Base-by-base conservation (phyloP, 2,113 vertebrate species). In the Embiotoca jacksoni region DNA sequence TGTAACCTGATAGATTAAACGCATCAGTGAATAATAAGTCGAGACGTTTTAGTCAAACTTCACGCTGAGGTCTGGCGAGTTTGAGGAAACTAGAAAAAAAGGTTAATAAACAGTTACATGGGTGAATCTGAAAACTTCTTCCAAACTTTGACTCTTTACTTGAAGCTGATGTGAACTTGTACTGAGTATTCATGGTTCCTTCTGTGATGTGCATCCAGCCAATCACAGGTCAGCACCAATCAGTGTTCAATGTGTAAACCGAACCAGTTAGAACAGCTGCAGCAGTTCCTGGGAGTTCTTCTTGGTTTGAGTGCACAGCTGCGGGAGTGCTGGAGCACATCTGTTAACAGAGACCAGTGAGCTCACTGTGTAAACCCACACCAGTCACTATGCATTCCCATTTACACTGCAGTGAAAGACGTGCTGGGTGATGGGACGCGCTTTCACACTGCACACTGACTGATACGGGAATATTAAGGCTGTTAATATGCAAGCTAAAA, bases 221-320 rank as follows among this genome's bases (percentile, higher is more conserved):
- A 72, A 61, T 80, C 75, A 68, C 50, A 84, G 56, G 64, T 83
- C 53, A 59, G 56, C 60, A 41, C 66, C 68, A 85, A 67, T 83
- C 59, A 72, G 57, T 2, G 23, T 47, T 13, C 30, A 4, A 68
- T 85, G 80, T 53, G 86, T 71, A 82, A 90, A 91, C 78, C 70
- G 86, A 89, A 81, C 61, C 77, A 80, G 80, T 89, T 82, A 83
- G 85, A 89, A 89, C 92, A 94, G 94, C 92, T 95, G 92, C 83
- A 72, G 78, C 13, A 11, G 35, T 63, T n/a, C 49, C 49, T 52
- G 49, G 4, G 49, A 52, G 16, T 7, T 69, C 81, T 80, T 65
- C 79, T 76, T 67, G 81, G 79, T 82, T 46, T 68, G 76, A 88
- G 78, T 90, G 80, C 84, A 90, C 92, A 94, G 92, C 92, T 94